phyloP scores from a whole-genome alignment of 2,888 invertebrate genomes.

The Orchestes rusci region DNA sequence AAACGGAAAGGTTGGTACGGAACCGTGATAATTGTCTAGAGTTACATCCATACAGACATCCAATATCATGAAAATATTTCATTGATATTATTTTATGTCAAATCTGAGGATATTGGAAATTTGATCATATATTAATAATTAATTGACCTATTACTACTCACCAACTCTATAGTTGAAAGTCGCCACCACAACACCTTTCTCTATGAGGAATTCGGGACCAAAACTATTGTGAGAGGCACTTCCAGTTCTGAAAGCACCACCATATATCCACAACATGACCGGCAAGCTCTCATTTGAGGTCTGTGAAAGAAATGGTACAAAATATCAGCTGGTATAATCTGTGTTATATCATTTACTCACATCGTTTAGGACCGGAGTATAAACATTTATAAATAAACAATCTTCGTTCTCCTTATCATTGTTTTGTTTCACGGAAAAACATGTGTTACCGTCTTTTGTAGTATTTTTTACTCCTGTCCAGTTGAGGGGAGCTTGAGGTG shows the following conservation, averaged over 20 bases:
- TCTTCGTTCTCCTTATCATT: slow-evolving; percentile 30
- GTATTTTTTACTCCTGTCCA: slow-evolving; percentile 26
- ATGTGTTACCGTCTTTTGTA: slow-evolving; percentile 22
- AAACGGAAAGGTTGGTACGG: too few relatives aligned
- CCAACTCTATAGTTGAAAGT: slow-evolving; percentile 36
- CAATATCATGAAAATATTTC: too few relatives aligned
- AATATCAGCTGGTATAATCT: too few relatives aligned
- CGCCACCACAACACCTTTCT: slow-evolving; percentile 33
- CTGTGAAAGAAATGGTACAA: not conserved
- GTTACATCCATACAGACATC: too few relatives aligned
- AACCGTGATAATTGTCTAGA: too few relatives aligned
- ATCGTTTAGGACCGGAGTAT: slow-evolving; percentile 27
- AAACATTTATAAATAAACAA: slow-evolving; percentile 35
- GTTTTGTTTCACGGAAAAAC: slow-evolving; percentile 24
- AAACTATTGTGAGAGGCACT: slow-evolving; percentile 28
- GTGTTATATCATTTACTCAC: slow-evolving; percentile 5
- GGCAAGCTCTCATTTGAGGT: slow-evolving; percentile 21
- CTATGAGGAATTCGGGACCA: slow-evolving; percentile 34
- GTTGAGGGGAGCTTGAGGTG: slow-evolving; percentile 20
- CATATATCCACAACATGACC: slow-evolving; percentile 36
- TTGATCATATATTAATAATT: too few relatives aligned
- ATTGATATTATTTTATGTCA: too few relatives aligned
- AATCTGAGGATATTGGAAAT: too few relatives aligned
- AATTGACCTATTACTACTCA: too few relatives aligned
- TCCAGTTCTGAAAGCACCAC: slow-evolving; percentile 32